Percentiles rank a stretch among this genome's conserved stretches.
Conservation (phyloP, 2,888 invertebrate species). For the Salticus scenicus region DNA sequence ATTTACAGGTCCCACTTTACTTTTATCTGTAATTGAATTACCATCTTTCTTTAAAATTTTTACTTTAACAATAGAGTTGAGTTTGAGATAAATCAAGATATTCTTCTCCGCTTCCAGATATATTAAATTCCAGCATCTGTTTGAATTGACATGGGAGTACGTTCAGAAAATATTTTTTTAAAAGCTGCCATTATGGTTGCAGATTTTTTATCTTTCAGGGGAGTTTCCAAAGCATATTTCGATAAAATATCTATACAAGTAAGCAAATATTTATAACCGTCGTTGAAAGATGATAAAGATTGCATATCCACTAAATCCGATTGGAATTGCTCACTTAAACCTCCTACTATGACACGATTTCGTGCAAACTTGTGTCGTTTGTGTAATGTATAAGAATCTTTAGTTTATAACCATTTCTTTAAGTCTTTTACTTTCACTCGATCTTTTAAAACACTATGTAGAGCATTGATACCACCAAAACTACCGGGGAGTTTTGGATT, state of each 20-base stretch:
- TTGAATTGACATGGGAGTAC: constrained; percentile 70
- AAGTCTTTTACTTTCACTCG: constrained; percentile 20
- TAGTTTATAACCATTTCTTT: constrained; percentile 43
- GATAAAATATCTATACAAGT: too few species aligned
- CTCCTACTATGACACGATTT: constrained; percentile 67
- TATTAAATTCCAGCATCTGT: constrained; percentile 69
- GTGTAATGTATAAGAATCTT: constrained; percentile 63
- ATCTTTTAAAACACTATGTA: constrained; percentile 27
- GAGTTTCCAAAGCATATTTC: too few species aligned
- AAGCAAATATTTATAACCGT: too few species aligned
- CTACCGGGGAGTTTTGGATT: constrained; percentile 20
- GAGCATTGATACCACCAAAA: constrained; percentile 30
- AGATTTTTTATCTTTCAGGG: constrained; percentile 72
- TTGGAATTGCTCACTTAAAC: constrained; percentile 72
- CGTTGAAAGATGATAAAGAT: too few species aligned
- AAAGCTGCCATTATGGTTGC: constrained; percentile 67
- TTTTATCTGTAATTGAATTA: too few species aligned
- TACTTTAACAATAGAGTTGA: constrained; percentile 33
- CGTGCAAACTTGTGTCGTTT: constrained; percentile 48
- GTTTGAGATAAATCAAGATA: too few species aligned
- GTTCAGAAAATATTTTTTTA: constrained; percentile 58
- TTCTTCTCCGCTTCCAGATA: constrained; percentile 31
- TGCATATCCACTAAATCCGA: constrained; percentile 73
- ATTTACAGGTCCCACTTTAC: too few species aligned
- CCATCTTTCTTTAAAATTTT: constrained; percentile 35